A percentile compares a stretch with the other conserved stretches of the same genome.
phyloP scores from a whole-genome alignment of 2,113 vertebrate genomes.

The Gasterosteus aculeatus region DNA sequence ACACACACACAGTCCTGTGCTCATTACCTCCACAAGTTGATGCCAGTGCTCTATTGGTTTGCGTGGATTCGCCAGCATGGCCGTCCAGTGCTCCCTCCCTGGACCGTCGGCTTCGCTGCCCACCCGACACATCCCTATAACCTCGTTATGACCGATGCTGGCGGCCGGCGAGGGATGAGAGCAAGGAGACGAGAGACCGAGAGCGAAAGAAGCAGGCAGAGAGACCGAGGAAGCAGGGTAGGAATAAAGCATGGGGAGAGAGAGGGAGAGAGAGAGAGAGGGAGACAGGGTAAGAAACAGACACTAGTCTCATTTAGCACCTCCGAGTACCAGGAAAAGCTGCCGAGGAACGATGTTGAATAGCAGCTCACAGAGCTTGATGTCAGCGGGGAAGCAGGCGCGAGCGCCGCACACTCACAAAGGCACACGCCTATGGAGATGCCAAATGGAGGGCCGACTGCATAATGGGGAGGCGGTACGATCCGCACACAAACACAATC shows the following conservation, averaged over 20 bases:
- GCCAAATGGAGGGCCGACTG: slow-evolving; percentile 58
- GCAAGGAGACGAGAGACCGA: slow-evolving; percentile 17
- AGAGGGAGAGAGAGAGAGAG: slow-evolving; percentile 29
- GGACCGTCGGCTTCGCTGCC: slow-evolving; percentile 88
- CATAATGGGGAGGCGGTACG: slow-evolving; percentile 53
- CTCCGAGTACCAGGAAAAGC: slow-evolving; percentile 45
- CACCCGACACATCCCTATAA: slow-evolving; percentile 93
- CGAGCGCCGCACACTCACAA: slow-evolving; percentile 42
- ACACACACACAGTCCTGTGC: neutral
- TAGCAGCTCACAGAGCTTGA: slow-evolving; percentile 45
- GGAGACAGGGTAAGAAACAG: slow-evolving; percentile 37
- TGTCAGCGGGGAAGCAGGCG: slow-evolving; percentile 34
- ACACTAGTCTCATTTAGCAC: slow-evolving; percentile 63
- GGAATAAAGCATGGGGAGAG: slow-evolving; percentile 9
- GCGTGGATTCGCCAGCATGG: slow-evolving; percentile 93
- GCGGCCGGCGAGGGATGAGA: slow-evolving; percentile 16
- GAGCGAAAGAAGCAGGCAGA: neutral
- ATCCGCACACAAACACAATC: slow-evolving; percentile 49
- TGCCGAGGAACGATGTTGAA: slow-evolving; percentile 53
- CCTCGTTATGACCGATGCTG: slow-evolving; percentile 94
- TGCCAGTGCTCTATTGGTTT: slow-evolving; percentile 96
- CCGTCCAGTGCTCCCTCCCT: slow-evolving; percentile 91
- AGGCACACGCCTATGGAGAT: slow-evolving; percentile 61
- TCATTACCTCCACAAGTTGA: slow-evolving; percentile 87
- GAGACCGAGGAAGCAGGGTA: slow-evolving; percentile 6